Conservation (phyloP, 2,888 invertebrate genomes). For the Uropetala carovei region DNA sequence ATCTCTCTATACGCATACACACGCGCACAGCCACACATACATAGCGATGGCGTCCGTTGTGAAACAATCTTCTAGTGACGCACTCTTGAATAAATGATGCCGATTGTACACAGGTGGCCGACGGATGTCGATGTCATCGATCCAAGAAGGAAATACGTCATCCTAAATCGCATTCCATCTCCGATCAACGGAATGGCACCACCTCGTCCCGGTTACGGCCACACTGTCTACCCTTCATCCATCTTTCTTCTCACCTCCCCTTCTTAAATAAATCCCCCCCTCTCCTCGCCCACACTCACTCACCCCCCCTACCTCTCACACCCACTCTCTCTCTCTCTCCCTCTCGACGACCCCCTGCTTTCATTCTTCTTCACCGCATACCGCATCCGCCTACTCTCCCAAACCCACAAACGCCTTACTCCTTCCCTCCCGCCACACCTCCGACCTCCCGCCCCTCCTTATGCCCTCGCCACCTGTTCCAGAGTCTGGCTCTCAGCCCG, state of each 20-base stretch:
- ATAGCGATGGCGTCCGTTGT: neutral
- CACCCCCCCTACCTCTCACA: neutral
- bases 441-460: neutral
- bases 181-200: neutral
- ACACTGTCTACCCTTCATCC: neutral
- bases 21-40: neutral
- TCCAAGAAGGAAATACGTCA: conserved; percentile 11
- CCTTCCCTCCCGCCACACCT: neutral
- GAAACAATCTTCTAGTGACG: conserved; percentile 5
- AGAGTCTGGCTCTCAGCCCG: conserved; percentile 50
- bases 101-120: neutral
- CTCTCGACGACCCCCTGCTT: neutral
- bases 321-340: neutral
- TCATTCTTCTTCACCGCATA: conserved; percentile 50
- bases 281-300: neutral
- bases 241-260: neutral
- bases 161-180: neutral
- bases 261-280: neutral
- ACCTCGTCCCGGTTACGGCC: neutral
- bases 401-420: conserved; percentile 42
- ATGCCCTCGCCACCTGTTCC: conserved; percentile 53
- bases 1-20: neutral
- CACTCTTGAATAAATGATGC: conserved; percentile 9
- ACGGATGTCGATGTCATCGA: conserved; percentile 16
- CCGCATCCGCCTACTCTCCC: conserved; percentile 47